Conservation (phyloP, 2,113 vertebrate genomes). For the Tiliqua scincoides region DNA sequence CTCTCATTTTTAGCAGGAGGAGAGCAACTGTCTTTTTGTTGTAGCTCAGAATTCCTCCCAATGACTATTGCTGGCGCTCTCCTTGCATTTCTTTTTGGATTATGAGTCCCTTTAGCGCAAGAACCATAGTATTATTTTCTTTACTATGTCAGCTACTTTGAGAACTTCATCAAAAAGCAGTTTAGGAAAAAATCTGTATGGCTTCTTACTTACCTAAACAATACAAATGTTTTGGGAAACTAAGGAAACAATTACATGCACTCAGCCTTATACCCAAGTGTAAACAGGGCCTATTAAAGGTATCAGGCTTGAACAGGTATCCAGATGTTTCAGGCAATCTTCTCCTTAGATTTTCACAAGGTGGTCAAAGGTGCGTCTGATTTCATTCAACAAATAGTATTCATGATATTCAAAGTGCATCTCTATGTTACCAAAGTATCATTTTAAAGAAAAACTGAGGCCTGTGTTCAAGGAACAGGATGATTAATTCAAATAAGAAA, state of each 20-base stretch:
- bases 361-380: not conserved
- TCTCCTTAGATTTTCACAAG: not conserved
- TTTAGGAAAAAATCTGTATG: not conserved
- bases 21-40: too few relatives aligned
- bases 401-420: too few relatives aligned
- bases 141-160: too few relatives aligned
- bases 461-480: not conserved
- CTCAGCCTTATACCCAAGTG: not conserved
- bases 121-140: too few relatives aligned
- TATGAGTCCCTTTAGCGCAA: too few relatives aligned
- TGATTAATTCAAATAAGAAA: not conserved
- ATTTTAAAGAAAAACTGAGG: not conserved
- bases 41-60: too few relatives aligned
- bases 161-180: too few relatives aligned
- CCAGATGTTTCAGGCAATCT: not conserved
- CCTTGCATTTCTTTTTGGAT: too few relatives aligned
- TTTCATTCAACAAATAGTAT: not conserved
- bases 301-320: not conserved
- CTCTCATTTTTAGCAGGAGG: too few relatives aligned
- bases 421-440: not conserved
- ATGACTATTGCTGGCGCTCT: too few relatives aligned
- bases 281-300: not conserved
- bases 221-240: not conserved
- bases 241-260: not conserved
- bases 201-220: not conserved